Conservation (phyloP, 2,797 vertebrate species). For the Euthynnus affinis region DNA sequence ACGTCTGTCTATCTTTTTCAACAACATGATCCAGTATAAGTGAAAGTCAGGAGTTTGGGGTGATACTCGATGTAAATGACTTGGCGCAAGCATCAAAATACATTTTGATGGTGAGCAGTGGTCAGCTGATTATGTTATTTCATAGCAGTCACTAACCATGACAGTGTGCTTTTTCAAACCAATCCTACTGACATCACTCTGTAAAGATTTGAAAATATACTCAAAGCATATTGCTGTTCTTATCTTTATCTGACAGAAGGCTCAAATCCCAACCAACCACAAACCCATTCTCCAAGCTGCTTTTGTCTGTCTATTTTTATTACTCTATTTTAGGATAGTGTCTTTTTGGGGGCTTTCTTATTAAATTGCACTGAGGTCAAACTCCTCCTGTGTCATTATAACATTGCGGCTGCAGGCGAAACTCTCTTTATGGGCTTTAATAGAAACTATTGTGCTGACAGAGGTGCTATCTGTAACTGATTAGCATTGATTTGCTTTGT, state of each 20-base stretch:
- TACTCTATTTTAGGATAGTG: constrained; percentile 61
- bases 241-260: constrained; percentile 65
- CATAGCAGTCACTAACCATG: constrained; percentile 16
- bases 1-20: constrained; percentile 5
- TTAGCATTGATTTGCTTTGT: constrained; percentile 12
- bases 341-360: constrained; percentile 30
- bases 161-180: constrained; percentile 26
- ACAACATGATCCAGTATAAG: background rate
- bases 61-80: background rate
- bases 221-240: constrained; percentile 50
- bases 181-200: constrained; percentile 23
- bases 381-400: constrained; percentile 14
- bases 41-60: background rate
- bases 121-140: constrained; percentile 12
- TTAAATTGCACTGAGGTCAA: constrained; percentile 29
- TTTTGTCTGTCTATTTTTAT: constrained; percentile 70
- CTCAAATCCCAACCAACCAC: constrained; percentile 59
- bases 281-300: constrained; percentile 53
- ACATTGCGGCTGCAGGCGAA: background rate
- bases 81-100: background rate
- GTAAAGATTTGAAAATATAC: constrained; percentile 45
- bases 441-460: background rate
- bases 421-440: background rate
- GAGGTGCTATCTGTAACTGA: background rate
- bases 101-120: background rate